Base-by-base conservation (phyloP, 1,140 invertebrate species). In the Plectrocnemia conspersa region DNA sequence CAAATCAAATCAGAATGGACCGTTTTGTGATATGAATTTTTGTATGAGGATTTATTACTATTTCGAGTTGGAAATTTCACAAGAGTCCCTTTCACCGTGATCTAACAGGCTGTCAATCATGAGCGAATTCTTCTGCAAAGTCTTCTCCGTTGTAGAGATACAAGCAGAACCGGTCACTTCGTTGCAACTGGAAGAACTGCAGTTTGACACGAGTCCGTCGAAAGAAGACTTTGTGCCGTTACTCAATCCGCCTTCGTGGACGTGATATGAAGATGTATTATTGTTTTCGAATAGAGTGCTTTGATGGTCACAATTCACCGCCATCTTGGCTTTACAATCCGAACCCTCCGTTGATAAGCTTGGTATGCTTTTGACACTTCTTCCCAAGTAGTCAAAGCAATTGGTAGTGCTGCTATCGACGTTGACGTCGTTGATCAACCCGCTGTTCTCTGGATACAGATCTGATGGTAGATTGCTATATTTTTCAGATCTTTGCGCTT, bases 101-200 rank as follows among this genome's bases (percentile, higher is more conserved):
- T 61, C 59, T 25, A 61, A 27, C 23, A 61, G 54, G 32, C 54
- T 61, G 40, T 61, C 59, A 38, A 61, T 61, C 59, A 61, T 61
- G 21, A 61, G 40, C 22, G 59, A 61, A 16, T 50, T 61, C 41
- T 61, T 61, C 27, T 50, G 46, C 9, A 61, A 29, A n/a, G 47
- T 52, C 40, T 61, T 61, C 27, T 60, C 58, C 16, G 25, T 22
- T 4, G 33, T 6, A 11, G 58, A 47, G 13, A 56, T 24, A 46
- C 54, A 61, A 22, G 42, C 41, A 6, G 59, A 38, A 11, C 27
- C 36, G 2, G 41, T 15, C 13, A 40, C 40, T 21, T 56, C 59
- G 15, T 41, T 35, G 32, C 54, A 56, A 36, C 52, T 50, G 15
- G 54, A 57, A 33, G 54, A 57, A 32, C 58, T 60, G 54, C 58